Conservation (phyloP, 2,888 invertebrate genomes). For the Steinernema hermaphroditum region DNA sequence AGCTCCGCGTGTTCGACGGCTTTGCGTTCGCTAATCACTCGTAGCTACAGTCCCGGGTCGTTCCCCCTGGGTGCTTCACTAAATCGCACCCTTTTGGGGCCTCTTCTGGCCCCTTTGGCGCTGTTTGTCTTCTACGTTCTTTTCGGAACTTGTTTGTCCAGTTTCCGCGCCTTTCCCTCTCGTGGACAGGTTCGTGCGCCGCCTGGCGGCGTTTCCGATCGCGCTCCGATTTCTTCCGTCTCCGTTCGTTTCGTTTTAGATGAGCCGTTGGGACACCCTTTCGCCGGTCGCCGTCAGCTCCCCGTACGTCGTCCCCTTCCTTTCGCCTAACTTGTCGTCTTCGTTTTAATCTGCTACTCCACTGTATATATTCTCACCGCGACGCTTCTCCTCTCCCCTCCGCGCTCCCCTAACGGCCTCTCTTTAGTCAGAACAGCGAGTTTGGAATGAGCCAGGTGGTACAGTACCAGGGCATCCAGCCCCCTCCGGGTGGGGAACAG, state of each 20-base stretch:
- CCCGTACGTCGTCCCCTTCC: constrained; percentile 11
- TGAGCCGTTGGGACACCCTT: constrained; percentile 27
- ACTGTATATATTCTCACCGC: constrained; percentile 15
- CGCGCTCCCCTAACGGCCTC: not conserved
- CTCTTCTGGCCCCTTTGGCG: not conserved
- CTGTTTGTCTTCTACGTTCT: not conserved
- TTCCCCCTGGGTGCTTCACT: no score
- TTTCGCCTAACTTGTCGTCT: not conserved
- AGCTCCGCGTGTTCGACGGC: constrained; percentile 3
- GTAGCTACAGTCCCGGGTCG: not conserved
- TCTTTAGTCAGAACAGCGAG: constrained; percentile 23
- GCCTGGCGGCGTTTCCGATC: not conserved
- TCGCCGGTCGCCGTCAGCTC: constrained; percentile 1
- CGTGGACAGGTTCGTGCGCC: constrained; percentile 1
- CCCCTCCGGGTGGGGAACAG: constrained; percentile 24
- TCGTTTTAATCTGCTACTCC: constrained; percentile 9
- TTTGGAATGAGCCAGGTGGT: constrained; percentile 22
- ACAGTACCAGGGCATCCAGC: constrained; percentile 20
- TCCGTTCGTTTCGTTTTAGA: constrained; percentile 16
- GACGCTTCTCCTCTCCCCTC: not conserved
- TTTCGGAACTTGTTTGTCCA: constrained; percentile 5
- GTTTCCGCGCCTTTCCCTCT: not conserved
- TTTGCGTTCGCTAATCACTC: constrained; percentile 25
- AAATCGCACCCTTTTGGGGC: not conserved
- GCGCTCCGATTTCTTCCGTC: not conserved